Evolutionary conservation across 2,888 invertebrate species (phyloP).

Genomic region (Synergus umbraculus): DNA sequence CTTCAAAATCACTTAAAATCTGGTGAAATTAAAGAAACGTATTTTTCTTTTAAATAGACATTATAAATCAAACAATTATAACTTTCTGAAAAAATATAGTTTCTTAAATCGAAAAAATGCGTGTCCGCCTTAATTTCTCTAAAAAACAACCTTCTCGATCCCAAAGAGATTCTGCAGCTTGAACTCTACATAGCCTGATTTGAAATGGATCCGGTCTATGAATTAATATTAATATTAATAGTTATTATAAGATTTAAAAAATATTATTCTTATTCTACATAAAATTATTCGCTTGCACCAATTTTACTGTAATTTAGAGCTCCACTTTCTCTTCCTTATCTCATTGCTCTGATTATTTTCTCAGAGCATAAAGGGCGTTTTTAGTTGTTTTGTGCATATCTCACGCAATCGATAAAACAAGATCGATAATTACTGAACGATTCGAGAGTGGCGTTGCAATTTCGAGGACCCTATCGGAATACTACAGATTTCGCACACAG

Average conservation of each 20-base stretch:
- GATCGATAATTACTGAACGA: constrained; percentile 11
- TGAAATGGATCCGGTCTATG: too few species aligned
- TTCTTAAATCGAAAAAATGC: too few species aligned
- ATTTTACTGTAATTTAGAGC: neutral
- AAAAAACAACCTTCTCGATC: too few species aligned
- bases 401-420: neutral
- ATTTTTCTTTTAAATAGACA: too few species aligned
- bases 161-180: too few species aligned
- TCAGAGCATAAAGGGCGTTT: neutral
- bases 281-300: neutral
- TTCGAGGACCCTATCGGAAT: constrained; percentile 41
- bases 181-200: too few species aligned
- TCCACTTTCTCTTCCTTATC: constrained; percentile 17
- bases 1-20: too few species aligned
- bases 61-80: too few species aligned
- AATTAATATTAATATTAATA: too few species aligned
- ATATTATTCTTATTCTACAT: neutral
- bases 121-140: too few species aligned
- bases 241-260: neutral
- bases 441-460: constrained; percentile 49
- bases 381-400: neutral
- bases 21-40: too few species aligned
- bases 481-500: neutral
- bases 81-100: too few species aligned
- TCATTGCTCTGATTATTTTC: neutral